phyloP scores from a whole-genome alignment of 2,888 invertebrate genomes.

The Cephonodes hylas region DNA sequence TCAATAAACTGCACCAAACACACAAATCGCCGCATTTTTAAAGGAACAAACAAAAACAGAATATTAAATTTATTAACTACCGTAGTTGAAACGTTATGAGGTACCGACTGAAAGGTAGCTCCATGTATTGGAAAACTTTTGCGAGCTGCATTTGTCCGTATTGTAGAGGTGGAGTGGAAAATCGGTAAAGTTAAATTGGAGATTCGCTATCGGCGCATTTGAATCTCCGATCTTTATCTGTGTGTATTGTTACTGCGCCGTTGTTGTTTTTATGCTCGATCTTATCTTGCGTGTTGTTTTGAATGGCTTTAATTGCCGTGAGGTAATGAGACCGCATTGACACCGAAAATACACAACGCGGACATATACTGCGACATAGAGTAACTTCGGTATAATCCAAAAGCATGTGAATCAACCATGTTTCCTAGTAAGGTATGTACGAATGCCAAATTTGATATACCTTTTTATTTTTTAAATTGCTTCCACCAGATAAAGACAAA shows the following conservation, averaged over 20 bases:
- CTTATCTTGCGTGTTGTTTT: background rate
- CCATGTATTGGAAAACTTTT: slow-evolving; percentile 57
- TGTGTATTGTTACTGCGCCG: background rate
- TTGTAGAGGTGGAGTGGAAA: slow-evolving; percentile 32
- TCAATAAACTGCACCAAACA: too few relatives aligned
- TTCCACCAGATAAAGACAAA: too few relatives aligned
- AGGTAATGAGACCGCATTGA: too few relatives aligned
- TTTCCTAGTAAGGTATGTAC: too few relatives aligned
- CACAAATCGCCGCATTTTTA: too few relatives aligned
- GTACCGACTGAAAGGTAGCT: background rate
- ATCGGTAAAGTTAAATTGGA: slow-evolving; percentile 65
- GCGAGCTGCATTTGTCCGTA: slow-evolving; percentile 15
- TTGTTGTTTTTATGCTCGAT: background rate
- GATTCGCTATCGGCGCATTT: slow-evolving; percentile 51
- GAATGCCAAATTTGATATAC: too few relatives aligned
- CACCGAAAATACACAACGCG: too few relatives aligned
- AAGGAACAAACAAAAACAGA: background rate
- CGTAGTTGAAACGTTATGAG: background rate
- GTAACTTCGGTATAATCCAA: too few relatives aligned
- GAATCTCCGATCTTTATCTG: slow-evolving; percentile 34
- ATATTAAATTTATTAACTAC: background rate
- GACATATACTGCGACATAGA: too few relatives aligned
- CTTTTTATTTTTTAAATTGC: too few relatives aligned
- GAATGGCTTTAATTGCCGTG: too few relatives aligned
- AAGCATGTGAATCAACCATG: too few relatives aligned